Evolutionary conservation across 2,888 invertebrate genomes (phyloP).

Genomic region (Anodontia alba): DNA sequence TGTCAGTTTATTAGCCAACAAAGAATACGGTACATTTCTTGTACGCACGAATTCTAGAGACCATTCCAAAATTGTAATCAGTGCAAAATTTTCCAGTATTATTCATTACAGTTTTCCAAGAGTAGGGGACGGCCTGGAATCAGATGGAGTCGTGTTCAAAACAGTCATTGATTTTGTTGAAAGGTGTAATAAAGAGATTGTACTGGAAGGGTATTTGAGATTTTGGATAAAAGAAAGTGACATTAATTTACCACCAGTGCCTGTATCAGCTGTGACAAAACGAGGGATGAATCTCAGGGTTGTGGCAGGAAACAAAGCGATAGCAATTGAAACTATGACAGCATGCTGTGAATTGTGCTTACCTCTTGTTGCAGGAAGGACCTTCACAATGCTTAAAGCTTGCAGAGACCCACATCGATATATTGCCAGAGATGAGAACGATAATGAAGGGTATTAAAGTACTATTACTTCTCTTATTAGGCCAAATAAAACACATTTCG

Average conservation of each 20-base stretch:
- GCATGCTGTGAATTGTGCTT: constrained; percentile 40
- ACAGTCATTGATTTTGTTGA: constrained; percentile 52
- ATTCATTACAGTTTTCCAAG: constrained; percentile 51
- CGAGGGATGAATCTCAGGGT: constrained; percentile 47
- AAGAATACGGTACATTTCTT: constrained; percentile 45
- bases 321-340: constrained; percentile 41
- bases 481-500: no score
- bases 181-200: constrained; percentile 39
- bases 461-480: no score
- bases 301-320: constrained; percentile 48
- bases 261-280: constrained; percentile 23
- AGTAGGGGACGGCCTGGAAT: constrained; percentile 43
- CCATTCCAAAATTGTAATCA: constrained; percentile 45
- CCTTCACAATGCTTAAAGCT: constrained; percentile 49
- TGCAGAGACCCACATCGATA: constrained; percentile 51
- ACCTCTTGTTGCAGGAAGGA: constrained; percentile 32
- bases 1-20: constrained; percentile 26
- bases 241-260: constrained; percentile 34
- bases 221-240: constrained; percentile 52
- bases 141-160: constrained; percentile 36
- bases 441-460: constrained; percentile 57
- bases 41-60: constrained; percentile 45
- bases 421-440: constrained; percentile 47
- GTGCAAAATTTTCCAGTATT: constrained; percentile 47
- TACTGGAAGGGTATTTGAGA: constrained; percentile 44